phyloP scores from a whole-genome alignment of 92 coral and sea anemone genomes.

The Plumapathes pennacea region DNA sequence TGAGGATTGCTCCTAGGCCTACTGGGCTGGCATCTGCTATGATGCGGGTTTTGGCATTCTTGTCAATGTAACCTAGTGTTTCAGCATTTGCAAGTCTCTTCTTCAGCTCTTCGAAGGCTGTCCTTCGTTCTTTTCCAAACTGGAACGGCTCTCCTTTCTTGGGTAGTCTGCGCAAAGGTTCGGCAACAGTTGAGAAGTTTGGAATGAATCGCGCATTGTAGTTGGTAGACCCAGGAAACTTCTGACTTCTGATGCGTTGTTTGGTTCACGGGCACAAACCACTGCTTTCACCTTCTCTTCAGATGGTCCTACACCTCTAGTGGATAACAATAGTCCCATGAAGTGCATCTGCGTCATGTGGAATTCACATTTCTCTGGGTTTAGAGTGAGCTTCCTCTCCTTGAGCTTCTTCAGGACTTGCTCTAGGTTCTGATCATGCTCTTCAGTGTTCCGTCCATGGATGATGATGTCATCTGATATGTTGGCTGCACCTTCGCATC shows the following conservation, averaged over 20 bases:
- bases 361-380: constrained; percentile 27
- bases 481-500: constrained; percentile 3
- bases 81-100: constrained; percentile 23
- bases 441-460: constrained; percentile 2
- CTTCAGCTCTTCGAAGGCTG: constrained; percentile 34
- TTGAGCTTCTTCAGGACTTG: constrained; percentile 4
- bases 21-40: constrained; percentile 11
- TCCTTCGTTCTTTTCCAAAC: constrained; percentile 18
- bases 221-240: constrained; percentile 29
- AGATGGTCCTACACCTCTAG: constrained; percentile 17
- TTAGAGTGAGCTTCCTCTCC: constrained; percentile 21
- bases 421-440: constrained; percentile 12
- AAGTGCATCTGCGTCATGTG: constrained; percentile 10
- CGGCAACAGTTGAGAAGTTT: constrained; percentile 41
- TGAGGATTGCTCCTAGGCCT: constrained; percentile 2
- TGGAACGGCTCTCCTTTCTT: constrained; percentile 17
- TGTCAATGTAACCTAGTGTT: constrained; percentile 33
- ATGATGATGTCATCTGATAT: constrained; percentile 6
- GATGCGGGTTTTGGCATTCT: constrained; percentile 3
- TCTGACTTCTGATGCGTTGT: constrained; percentile 24
- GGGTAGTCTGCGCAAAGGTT: constrained; percentile 31
- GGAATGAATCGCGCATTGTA: constrained; percentile 30
- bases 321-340: constrained; percentile 21
- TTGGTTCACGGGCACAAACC: constrained; percentile 16
- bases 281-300: constrained; percentile 23